Evolutionary conservation across 2,797 vertebrate species (phyloP).

Genomic region (Myotis pilosus): DNA sequence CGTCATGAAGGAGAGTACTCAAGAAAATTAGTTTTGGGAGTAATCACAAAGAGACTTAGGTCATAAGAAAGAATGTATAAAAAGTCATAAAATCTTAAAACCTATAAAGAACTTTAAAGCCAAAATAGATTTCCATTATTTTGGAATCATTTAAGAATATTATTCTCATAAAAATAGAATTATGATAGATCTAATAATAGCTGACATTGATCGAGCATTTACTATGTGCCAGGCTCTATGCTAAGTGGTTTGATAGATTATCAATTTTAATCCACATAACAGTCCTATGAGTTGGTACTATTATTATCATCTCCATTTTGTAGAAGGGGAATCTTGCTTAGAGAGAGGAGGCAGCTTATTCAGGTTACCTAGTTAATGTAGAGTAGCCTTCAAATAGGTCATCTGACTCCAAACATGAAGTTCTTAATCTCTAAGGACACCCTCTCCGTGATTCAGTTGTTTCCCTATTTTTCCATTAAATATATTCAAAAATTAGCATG

Average conservation of each 20-base stretch:
- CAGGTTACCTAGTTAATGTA: background rate
- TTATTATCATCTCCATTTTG: slow-evolving; percentile 20
- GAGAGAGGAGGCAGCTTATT: background rate
- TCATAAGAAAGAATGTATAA: slow-evolving; percentile 10
- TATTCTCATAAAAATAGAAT: slow-evolving; percentile 50
- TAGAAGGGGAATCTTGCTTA: background rate
- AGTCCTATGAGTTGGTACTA: background rate
- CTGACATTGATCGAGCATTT: slow-evolving; percentile 28
- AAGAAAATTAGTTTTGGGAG: background rate
- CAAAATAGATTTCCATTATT: slow-evolving; percentile 7
- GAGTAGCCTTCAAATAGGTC: background rate
- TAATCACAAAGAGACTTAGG: background rate
- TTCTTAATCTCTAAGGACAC: background rate
- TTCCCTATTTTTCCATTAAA: background rate
- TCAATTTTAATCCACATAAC: slow-evolving; percentile 34
- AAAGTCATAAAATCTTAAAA: background rate
- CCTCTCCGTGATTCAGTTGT: background rate
- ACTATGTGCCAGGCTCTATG: background rate
- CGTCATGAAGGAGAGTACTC: background rate
- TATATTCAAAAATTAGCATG: background rate
- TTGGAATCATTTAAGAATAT: background rate
- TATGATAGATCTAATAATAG: slow-evolving; percentile 52
- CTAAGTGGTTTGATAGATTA: slow-evolving; percentile 41
- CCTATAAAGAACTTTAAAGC: background rate
- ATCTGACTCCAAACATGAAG: background rate